Base-by-base conservation (phyloP, 2,888 invertebrate genomes). In the Orthonevra nobilis region DNA sequence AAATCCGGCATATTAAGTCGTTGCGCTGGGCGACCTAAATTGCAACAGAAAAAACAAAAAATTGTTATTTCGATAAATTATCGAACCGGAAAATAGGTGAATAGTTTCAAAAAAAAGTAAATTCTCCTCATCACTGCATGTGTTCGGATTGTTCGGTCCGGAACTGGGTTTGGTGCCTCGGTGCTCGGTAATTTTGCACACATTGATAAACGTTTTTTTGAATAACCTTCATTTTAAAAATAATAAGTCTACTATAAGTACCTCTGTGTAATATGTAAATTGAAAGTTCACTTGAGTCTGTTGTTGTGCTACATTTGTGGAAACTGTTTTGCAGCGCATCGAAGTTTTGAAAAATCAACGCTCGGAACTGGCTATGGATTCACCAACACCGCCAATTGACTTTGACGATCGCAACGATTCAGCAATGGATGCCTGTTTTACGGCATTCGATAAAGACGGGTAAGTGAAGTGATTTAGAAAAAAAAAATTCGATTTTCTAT, bases 351-450 rank as follows among this genome's bases (percentile, higher is more conserved):
- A 48, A 73, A 73, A 36, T 32, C 28, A 73, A 30, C 52, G 74
- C 64, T 60, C 48, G n/a, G 15, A 56, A 50, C 40, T 36, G 70
- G 82, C 73, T 82, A 88, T 88, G 88, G 88, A 88, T 83, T 88
- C 88, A 84, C 87, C 87, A 84, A 87, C 86, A 84, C 86, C 87
- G 85, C 83, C 86, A 87, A 88, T 87, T 84, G 87, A 86, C 83
- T 42, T 81, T 86, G 90, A 91, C 85, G 90, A 91, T 88, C 89
- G 89, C 84, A 90, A 90, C 89, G 90, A 90, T 86, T 88, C 89
- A 89, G 91, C 92, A 88, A 96, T 96, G 96, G 96, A 96, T 90
- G 96, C 95, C 86, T 96, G 96, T 90, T 96, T 96, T 89, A 93
- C 94, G 85, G 95, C 96, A 83, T 96, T 96, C 89, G 96, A 96